Conservation (phyloP, 2,797 vertebrate genomes). For the Podarcis lilfordi region DNA sequence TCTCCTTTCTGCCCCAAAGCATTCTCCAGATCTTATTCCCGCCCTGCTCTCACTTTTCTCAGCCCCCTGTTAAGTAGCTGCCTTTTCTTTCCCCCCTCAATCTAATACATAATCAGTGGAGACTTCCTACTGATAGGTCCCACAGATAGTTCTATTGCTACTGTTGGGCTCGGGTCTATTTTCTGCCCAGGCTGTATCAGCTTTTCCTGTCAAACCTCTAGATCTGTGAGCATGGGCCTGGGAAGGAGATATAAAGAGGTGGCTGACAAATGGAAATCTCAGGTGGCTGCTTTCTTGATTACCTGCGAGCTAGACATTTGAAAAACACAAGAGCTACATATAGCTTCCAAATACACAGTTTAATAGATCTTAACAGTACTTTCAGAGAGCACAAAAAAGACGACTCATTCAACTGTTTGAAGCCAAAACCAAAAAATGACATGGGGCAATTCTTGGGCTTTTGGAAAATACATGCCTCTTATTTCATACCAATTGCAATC, state of each 20-base stretch:
- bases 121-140: background rate
- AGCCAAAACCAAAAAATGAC: background rate
- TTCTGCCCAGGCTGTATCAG: background rate
- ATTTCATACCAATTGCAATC: background rate
- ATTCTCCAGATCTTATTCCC: background rate
- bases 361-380: background rate
- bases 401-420: background rate
- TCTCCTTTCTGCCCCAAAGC: background rate
- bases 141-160: background rate
- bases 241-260: background rate
- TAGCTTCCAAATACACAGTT: background rate
- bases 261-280: background rate
- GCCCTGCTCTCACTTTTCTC: background rate
- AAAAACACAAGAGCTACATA: background rate
- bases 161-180: background rate
- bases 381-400: background rate
- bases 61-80: background rate
- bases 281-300: background rate
- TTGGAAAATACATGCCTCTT: background rate
- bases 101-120: background rate
- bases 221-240: background rate
- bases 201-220: background rate
- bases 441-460: background rate
- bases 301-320: background rate
- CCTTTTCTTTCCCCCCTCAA: background rate